These are phyloP conservation scores for Drosophila novamexicana DNA, from an alignment of 1,140 invertebrate genomes.

Conservation along the genomic window DNA sequence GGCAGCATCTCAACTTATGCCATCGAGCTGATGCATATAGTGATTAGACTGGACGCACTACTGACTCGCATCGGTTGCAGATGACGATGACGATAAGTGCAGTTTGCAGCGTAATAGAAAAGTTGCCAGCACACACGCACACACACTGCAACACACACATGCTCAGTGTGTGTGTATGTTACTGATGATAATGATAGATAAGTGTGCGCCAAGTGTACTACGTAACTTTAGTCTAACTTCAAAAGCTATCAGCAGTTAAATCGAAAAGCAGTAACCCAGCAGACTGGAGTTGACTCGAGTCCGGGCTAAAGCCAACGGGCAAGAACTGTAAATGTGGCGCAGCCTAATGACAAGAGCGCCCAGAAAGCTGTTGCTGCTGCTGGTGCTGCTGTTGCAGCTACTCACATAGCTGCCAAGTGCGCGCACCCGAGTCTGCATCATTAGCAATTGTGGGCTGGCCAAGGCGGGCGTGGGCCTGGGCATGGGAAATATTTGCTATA, in stretches of 20 bases:
- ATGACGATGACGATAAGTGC: conserved; percentile 79
- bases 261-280: conserved; percentile 73
- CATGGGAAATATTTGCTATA: conserved; percentile 83
- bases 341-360: conserved; percentile 75
- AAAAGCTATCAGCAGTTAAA: conserved; percentile 82
- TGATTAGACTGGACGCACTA: conserved; percentile 79
- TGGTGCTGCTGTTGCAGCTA: conserved; percentile 30
- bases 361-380: conserved; percentile 53
- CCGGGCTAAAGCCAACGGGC: conserved; percentile 59
- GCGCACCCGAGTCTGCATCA: conserved; percentile 54
- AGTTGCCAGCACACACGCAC: conserved; percentile 60
- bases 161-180: conserved; percentile 40
- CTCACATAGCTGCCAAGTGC: conserved; percentile 28
- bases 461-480: conserved; percentile 45
- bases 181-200: conserved; percentile 83
- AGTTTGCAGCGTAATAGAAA: conserved; percentile 79
- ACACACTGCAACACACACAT: conserved; percentile 1
- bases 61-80: conserved; percentile 49
- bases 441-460: conserved; percentile 76
- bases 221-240: conserved; percentile 80
- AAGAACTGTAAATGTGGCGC: conserved; percentile 78
- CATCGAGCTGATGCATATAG: conserved; percentile 82
- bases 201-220: conserved; percentile 80
- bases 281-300: conserved; percentile 2
- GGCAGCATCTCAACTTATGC: conserved; percentile 74